Evolutionary conservation across 2,797 vertebrate genomes (phyloP).

Genomic region (Tadarida brasiliensis): DNA sequence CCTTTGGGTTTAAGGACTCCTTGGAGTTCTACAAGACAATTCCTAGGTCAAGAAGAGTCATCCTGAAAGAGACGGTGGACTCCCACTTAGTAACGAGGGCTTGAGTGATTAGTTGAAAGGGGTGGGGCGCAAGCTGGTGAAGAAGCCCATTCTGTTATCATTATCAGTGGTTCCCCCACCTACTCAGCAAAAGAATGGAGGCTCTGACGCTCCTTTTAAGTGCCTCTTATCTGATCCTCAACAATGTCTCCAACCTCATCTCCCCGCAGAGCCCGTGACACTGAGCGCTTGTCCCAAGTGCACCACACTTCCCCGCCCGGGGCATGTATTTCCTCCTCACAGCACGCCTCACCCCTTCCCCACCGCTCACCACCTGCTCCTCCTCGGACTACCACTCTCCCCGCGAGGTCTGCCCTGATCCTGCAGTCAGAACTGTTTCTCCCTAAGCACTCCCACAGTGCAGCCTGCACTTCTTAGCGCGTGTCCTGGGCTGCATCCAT

Average conservation of each 20-base stretch:
- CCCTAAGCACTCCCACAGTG: neutral
- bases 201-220: neutral
- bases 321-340: neutral
- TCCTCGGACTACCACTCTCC: neutral
- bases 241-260: neutral
- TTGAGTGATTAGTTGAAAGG: neutral
- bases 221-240: neutral
- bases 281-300: neutral
- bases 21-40: neutral
- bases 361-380: neutral
- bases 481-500: neutral
- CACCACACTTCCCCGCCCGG: neutral
- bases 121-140: neutral
- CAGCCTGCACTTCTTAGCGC: rapidly evolving
- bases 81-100: neutral
- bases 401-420: rapidly evolving
- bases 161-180: neutral
- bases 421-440: neutral
- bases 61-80: neutral
- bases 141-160: neutral
- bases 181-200: too few relatives aligned
- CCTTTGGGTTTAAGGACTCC: neutral
- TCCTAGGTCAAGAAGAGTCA: neutral
- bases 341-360: neutral
- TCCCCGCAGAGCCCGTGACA: neutral